Base-by-base conservation (phyloP, 2,888 invertebrate genomes). In the Onthophagus sagittarius region DNA sequence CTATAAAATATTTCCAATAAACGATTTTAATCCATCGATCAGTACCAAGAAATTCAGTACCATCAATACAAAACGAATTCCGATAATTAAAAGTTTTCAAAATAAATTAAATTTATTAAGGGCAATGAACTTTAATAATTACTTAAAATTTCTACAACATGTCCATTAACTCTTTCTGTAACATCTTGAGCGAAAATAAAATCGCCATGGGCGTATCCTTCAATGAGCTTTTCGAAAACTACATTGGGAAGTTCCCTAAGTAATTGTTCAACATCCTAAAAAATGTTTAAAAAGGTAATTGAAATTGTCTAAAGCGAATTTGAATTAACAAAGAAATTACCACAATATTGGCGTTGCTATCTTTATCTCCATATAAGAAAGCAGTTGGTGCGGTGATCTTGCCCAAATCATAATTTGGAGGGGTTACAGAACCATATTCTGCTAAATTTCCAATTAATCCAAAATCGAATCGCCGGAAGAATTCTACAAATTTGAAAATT, bases 351-450 rank as follows among this genome's bases (percentile, higher is more conserved):
- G 87, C 85, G 13, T 88, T 78, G 81, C 82, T 84, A 77, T 89
- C 89, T 63, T 86, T 83, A 14, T 81, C 80, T 31, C 85, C 85
- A 76, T 83, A 85, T 77, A 84, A 87, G 1, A 87, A 75, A 23
- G 84, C 81, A 6, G 84, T 80, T 0, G 85, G 85, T 2, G 82
- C 79, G 14, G 81, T 83, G 13, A 86, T 79, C 33, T 81, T 83
- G 3, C 79, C 76, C 15, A 85, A 15, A 67, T 83, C 80, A 76
- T 86, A 86, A 70, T 81, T 79, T 0, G 86, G 86, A 15, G 86
- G 85, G 2, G 72, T 74, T 0, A 73, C 71, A 32, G 77, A 75
- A 13, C 80, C 80, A 74, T 86, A 86, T 11, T 15, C 11, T 6
- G 33, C 5, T 13, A 7, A 53, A 65, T 77, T 77, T n/a, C 14